These are phyloP conservation scores for Trachelus troglodyta DNA, from an alignment of 2,888 invertebrate species.

Conservation along the genomic window DNA sequence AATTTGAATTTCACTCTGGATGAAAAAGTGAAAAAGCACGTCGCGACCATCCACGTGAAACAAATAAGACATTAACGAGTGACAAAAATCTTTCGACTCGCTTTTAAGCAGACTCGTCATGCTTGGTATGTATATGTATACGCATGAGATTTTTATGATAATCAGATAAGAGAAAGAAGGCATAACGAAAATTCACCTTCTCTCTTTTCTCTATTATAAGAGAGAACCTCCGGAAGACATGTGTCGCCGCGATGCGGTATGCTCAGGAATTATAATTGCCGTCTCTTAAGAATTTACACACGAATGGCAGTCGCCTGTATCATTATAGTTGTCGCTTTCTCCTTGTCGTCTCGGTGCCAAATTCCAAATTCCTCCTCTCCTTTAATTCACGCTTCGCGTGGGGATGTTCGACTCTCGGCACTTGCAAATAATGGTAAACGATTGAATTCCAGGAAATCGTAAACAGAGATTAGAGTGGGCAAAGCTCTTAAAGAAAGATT, in stretches of 20 bases:
- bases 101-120: neutral
- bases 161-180: constrained; percentile 1
- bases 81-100: neutral
- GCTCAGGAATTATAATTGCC: constrained; percentile 16
- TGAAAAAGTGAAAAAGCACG: neutral
- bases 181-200: neutral
- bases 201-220: neutral
- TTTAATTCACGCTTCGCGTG: neutral
- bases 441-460: constrained; percentile 22
- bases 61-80: neutral
- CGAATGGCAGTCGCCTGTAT: neutral
- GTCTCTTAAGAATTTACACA: neutral
- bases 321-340: neutral
- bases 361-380: neutral
- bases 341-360: neutral
- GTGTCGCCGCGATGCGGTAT: constrained; percentile 11
- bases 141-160: constrained; percentile 13
- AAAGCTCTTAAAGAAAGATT: constrained; percentile 16
- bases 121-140: neutral
- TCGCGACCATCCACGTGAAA: neutral
- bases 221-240: constrained; percentile 7
- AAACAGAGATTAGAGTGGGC: constrained; percentile 35
- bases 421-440: neutral
- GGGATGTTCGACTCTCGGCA: neutral
- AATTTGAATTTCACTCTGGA: neutral